Base-by-base conservation (phyloP, 2,888 invertebrate species). In the Ptilodon capucinus region DNA sequence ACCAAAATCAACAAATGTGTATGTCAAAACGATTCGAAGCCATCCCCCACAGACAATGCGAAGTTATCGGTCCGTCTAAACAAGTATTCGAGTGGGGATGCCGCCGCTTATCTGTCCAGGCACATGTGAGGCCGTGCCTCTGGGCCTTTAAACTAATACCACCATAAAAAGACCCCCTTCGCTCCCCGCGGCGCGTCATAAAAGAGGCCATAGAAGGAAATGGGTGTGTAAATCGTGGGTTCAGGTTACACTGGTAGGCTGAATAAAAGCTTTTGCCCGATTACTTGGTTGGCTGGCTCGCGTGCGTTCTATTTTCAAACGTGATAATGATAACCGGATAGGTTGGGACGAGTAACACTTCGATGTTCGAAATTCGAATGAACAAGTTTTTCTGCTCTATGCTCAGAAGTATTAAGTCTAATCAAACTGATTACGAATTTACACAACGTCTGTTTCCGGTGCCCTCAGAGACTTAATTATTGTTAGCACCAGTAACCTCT, bases 281-380 rank as follows among this genome's bases (percentile, higher is more conserved):
- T 89, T 89, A 89, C 87, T 83, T 79, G 83, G 75, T 74, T 78
- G 86, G 82, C 79, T 80, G 82, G 81, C 76, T 89, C 84, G 89
- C 87, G 87, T 88, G 90, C 86, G 87, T 88, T 87, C 88, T 84
- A 86, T 88, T 87, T 88, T 84, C 83, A 82, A 86, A 87, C 79
- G 87, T 86, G 88, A 86, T 89, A 87, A 87, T 88, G 88, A 86
- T 88, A 88, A 87, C 84, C 81, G 85, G 82, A 81, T 85, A 80
- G 81, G 72, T 62, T 56, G 63, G 36, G 25, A 64, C 28, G 63
- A 60, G 57, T 62, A 40, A 57, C 64, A 54, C 48, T 68, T 66
- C 48, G 53, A 46, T 51, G 48, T 64, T 68, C 68, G 54, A 61
- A 68, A 47, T 64, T 68, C 68, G 54, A 61, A 68, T 48, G 39